phyloP scores from a whole-genome alignment of 2,113 vertebrate genomes.

The Panurus biarmicus region DNA sequence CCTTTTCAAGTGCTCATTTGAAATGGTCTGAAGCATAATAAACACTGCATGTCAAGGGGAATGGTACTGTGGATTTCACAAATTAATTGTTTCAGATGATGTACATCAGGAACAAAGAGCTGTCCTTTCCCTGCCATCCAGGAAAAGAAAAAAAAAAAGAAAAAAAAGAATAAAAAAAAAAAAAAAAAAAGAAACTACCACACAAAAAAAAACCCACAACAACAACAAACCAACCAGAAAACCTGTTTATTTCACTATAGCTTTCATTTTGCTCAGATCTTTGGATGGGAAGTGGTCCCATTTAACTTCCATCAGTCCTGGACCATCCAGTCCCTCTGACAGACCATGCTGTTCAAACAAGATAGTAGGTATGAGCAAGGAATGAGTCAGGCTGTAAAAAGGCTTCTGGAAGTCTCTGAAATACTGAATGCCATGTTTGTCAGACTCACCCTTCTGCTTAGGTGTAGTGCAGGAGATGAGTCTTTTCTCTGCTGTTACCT shows the following conservation, averaged over 20 bases:
- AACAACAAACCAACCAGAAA: background rate
- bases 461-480: background rate
- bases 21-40: background rate
- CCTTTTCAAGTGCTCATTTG: conserved; percentile 7
- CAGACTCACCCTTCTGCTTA: background rate
- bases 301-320: background rate
- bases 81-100: conserved; percentile 23
- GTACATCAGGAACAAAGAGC: conserved; percentile 14
- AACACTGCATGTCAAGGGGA: conserved; percentile 17
- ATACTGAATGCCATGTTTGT: background rate
- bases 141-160: background rate
- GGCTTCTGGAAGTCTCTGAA: background rate
- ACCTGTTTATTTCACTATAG: background rate
- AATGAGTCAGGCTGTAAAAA: background rate
- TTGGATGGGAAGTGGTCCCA: background rate
- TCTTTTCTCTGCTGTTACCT: background rate
- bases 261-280: background rate
- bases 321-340: background rate
- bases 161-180: no score
- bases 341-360: background rate
- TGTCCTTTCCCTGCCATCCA: background rate
- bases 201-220: no score
- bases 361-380: background rate
- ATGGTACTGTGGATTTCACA: background rate
- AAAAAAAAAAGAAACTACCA: background rate